Evolutionary conservation across 2,797 vertebrate genomes (phyloP), one percentile per base, ranked within the genome.

Genomic region (Eleutherodactylus coqui): DNA sequence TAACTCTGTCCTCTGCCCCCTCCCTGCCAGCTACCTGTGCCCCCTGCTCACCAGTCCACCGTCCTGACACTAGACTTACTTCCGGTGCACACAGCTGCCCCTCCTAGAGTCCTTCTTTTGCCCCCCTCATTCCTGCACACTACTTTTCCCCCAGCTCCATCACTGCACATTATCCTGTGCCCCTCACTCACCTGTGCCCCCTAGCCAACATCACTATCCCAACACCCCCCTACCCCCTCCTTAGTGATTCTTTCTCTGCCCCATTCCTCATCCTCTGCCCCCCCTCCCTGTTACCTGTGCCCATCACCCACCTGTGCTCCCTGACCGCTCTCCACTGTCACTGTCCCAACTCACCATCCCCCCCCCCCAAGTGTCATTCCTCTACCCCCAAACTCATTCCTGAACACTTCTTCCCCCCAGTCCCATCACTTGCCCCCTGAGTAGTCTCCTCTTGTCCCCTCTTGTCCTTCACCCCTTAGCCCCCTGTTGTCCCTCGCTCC

Each of bases 201-300:
- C 43, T 73, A 11, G 16, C 24, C 36, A 38, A 17, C 41, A 24
- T 4, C 62, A 36, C 32, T 75, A 43, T 51, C 45, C 81, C 64
- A 34, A 0, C 34, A 34, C 4, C 0, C 16, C 16, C 16, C 49
- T 17, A 3, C 1, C 79, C 78, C 29, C 34, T 47, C 69, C 49
- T 34, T 67, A 62, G 62, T 34, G 5, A 7, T 17, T 36, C 29
- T 34, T 7, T 17, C 79, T 67, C 58, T 62, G 91, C n/a, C 91
- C 92, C 90, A 92, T 93, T 93, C 89, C 94, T 89, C 92, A 88
- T 94, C 93, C 95, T 93, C 92, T n/a, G n/a, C n/a, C n/a, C n/a
- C n/a, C n/a, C n/a, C n/a, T n/a, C 7, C 60, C 36, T 70, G 67
- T 70, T 70, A 41, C 67, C 67, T 41, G 67, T 70, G 67, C 67